Conservation (phyloP, 1,140 invertebrate species). For the Belonocnema kinseyi region DNA sequence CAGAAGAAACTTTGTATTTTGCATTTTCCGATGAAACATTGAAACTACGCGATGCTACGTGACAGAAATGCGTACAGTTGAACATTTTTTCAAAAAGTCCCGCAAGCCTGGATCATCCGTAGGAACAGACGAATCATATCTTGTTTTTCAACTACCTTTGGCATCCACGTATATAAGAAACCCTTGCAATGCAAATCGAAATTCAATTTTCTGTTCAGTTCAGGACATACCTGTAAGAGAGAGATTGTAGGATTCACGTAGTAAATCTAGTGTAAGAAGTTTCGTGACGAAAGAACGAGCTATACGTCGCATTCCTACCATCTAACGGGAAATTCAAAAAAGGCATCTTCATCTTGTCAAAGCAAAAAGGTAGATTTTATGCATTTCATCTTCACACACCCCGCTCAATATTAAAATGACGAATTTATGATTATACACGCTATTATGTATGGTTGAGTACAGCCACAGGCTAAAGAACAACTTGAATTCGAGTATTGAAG, state of each 20-base stretch:
- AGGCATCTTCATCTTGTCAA: slow-evolving; percentile 36
- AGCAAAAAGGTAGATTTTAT: not conserved
- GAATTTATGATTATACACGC: too few species aligned
- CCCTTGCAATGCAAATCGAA: slow-evolving; percentile 67
- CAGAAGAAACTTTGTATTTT: slow-evolving; percentile 53
- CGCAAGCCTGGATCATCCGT: not conserved
- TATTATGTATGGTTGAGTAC: too few species aligned
- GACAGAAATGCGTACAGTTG: slow-evolving; percentile 50
- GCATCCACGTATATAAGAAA: slow-evolving; percentile 10
- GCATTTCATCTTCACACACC: too few species aligned
- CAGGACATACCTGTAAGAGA: slow-evolving; percentile 51
- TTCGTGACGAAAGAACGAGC: slow-evolving; percentile 36
- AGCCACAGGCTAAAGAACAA: too few species aligned
- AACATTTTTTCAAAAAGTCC: slow-evolving; percentile 45
- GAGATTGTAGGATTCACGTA: slow-evolving; percentile 48
- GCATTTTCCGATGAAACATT: slow-evolving; percentile 53
- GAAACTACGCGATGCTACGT: slow-evolving; percentile 51
- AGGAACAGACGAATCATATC: slow-evolving; percentile 45
- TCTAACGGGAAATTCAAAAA: slow-evolving; percentile 33
- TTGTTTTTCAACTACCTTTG: slow-evolving; percentile 33
- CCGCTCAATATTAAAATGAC: too few species aligned
- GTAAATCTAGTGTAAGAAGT: slow-evolving; percentile 57
- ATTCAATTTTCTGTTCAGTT: slow-evolving; percentile 67
- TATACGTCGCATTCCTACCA: slow-evolving; percentile 16
- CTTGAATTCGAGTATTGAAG: too few species aligned